Evolutionary conservation across 2,113 vertebrate genomes (phyloP).

Genomic region (Myiopsitta monachus): DNA sequence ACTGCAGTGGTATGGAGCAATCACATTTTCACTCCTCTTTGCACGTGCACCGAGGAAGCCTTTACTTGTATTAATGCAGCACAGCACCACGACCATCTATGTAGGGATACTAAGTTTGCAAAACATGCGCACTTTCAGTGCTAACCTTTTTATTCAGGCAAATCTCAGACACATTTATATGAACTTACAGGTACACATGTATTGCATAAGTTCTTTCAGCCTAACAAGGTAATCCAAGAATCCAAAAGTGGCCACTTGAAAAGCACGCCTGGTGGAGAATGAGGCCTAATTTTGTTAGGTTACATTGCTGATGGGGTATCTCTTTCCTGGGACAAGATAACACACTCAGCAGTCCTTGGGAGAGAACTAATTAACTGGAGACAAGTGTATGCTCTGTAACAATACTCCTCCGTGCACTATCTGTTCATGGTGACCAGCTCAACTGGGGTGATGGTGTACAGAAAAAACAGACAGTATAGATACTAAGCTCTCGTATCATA

Average conservation of each 20-base stretch:
- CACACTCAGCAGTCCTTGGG: not conserved
- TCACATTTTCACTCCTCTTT: not conserved
- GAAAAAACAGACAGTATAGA: not conserved
- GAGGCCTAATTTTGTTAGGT: not conserved
- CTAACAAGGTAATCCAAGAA: not conserved
- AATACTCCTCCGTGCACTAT: not conserved
- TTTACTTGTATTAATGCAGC: not conserved
- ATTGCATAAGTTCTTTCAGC: not conserved
- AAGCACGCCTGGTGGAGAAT: rapidly evolving
- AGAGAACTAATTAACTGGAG: not conserved
- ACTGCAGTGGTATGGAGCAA: not conserved
- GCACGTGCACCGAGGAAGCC: not conserved
- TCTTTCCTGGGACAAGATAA: not conserved
- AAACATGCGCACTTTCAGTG: not conserved
- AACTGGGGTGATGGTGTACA: not conserved
- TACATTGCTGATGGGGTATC: not conserved
- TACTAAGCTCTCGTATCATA: not conserved
- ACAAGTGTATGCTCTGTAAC: not conserved
- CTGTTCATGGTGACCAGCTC: not conserved
- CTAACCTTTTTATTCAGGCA: not conserved
- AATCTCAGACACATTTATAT: not conserved
- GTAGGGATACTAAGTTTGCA: not conserved
- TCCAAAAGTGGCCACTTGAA: not conserved
- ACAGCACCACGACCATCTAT: not conserved
- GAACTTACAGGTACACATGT: not conserved